Conservation (phyloP, 2,797 vertebrate genomes). For the Agapornis canus region DNA sequence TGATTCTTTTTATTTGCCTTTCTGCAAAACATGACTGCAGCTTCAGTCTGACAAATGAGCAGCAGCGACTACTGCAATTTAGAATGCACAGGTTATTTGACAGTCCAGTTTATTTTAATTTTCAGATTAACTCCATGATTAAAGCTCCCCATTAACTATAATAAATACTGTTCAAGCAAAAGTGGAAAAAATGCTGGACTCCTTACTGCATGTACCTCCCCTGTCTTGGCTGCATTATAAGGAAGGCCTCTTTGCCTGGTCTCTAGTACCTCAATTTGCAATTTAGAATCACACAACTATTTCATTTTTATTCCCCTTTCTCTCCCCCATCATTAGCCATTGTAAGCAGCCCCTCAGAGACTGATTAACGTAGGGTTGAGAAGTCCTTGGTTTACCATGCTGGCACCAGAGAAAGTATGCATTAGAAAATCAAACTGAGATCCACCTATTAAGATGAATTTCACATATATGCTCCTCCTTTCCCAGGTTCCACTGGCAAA, state of each 20-base stretch:
- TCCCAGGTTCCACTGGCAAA: background rate
- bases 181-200: background rate
- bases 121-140: constrained; percentile 40
- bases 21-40: background rate
- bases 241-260: background rate
- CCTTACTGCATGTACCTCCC: background rate
- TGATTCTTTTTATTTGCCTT: background rate
- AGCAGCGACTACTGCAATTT: background rate
- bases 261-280: background rate
- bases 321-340: background rate
- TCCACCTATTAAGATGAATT: background rate
- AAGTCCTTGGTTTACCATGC: background rate
- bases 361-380: rapidly evolving
- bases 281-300: background rate
- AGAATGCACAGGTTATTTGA: background rate
- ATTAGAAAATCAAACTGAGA: background rate
- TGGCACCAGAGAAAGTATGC: background rate
- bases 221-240: background rate
- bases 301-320: background rate
- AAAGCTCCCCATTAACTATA: constrained; percentile 16
- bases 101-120: constrained; percentile 15
- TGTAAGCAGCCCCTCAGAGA: background rate
- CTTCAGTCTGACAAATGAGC: constrained; percentile 11
- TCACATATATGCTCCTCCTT: background rate
- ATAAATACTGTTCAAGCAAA: background rate